Percentiles rank a stretch among this genome's conserved stretches.
These are phyloP conservation scores for Sarcoramphus papa DNA, from an alignment of 2,797 vertebrate genomes.

Conservation along the genomic window DNA sequence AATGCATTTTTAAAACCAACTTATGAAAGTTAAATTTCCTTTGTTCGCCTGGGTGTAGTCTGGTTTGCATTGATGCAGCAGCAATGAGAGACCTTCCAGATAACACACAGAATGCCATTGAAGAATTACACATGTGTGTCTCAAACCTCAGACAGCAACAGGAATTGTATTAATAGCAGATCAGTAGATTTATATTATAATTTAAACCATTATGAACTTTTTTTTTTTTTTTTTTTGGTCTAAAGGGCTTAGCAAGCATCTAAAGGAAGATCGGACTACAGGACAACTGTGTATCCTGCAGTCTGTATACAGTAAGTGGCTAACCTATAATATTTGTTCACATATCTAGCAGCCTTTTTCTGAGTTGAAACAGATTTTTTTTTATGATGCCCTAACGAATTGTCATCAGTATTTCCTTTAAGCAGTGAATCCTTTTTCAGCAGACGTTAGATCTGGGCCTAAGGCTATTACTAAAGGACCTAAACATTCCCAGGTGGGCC, in stretches of 20 bases:
- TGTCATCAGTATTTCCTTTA: slow-evolving; percentile 73
- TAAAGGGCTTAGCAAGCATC: neutral
- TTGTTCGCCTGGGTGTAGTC: slow-evolving; percentile 87
- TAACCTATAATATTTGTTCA: slow-evolving; percentile 69
- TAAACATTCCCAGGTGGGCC: slow-evolving; percentile 76
- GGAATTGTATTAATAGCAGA: slow-evolving; percentile 72
- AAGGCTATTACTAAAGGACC: slow-evolving; percentile 69
- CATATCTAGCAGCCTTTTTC: slow-evolving; percentile 61
- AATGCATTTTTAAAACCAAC: slow-evolving; percentile 85
- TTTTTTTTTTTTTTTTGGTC: neutral
- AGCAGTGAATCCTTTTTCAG: slow-evolving; percentile 68
- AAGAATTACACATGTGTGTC: slow-evolving; percentile 70
- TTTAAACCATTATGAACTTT: slow-evolving; percentile 41
- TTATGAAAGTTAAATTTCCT: slow-evolving; percentile 93
- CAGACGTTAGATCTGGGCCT: slow-evolving; percentile 72
- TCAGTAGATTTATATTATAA: slow-evolving; percentile 54
- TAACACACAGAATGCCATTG: slow-evolving; percentile 69
- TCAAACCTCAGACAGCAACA: slow-evolving; percentile 66
- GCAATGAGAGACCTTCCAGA: slow-evolving; percentile 81
- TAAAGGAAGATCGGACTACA: neutral
- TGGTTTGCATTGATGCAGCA: slow-evolving; percentile 95
- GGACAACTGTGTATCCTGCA: slow-evolving; percentile 32
- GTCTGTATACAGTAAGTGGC: slow-evolving; percentile 37
- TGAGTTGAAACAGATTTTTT: slow-evolving; percentile 54
- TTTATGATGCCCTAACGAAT: slow-evolving; percentile 50